Base-by-base conservation (phyloP, 2,888 invertebrate genomes). In the Orchesellides sinensis region DNA sequence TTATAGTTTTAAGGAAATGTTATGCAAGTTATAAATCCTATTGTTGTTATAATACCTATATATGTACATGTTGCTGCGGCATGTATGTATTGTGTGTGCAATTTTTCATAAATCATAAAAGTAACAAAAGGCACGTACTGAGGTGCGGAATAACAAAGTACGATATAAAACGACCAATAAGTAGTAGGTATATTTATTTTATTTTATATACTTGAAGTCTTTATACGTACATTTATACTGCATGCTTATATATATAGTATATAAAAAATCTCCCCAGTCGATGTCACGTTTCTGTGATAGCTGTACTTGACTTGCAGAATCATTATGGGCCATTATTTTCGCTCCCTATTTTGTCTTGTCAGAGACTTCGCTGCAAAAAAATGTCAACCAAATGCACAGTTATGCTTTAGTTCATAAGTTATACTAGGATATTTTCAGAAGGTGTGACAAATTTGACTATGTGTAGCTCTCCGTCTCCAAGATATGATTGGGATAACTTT, bases 291-390 rank as follows among this genome's bases (percentile, higher is more conserved):
- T 32, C 25, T 25, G 54, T 17, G 32, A 61, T 61, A 61, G 61
- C 32, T 61, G 61, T 32, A 32, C 61, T 61, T 61, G 61, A 32
- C 32, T 23, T 61, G 32, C 17, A 19, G 17, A 61, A 61, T 61
- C 14, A 61, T 61, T 27, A n/a, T 61, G 29, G 29, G n/a, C 32
- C 61, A 61, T 61, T 61, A 61, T 29, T 29, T 61, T 61, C 61
- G 32, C 17, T n/a, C 19, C 65, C 65, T 45, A 40, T 45, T 23
- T 45, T 65, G 65, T 65, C 65, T 23, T 21, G 8, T 52, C 52
- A n/a, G n/a, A n/a, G n/a, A n/a, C n/a, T 8, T 47, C 47, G 4
- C 17, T 52, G 52, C 40, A 40, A 40, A 32, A 6, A 32, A 6
- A 5, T 32, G 32, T 32, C 32, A 6, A 10, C 32, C 6, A 32